Conservation (phyloP, 2,888 invertebrate genomes). For the Parnassius orleans region DNA sequence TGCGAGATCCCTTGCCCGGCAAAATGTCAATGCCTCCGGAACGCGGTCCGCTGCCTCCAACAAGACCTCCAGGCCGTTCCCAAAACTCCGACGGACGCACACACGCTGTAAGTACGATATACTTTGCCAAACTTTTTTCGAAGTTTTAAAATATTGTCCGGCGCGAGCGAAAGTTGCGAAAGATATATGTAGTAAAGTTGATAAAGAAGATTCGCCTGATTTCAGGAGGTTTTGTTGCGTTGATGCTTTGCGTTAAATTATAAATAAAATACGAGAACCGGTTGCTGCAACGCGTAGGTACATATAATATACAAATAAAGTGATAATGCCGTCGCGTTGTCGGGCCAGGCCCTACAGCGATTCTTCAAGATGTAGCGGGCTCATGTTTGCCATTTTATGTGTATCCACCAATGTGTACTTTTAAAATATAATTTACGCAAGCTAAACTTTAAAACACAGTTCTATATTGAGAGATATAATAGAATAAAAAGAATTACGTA, state of each 20-base stretch:
- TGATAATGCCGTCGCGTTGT: conserved; percentile 4
- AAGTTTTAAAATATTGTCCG: conserved; percentile 3
- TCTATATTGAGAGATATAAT: too few relatives aligned
- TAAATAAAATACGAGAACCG: conserved; percentile 8
- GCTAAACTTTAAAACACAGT: too few relatives aligned
- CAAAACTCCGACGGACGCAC: conserved; percentile 51
- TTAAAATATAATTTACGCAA: too few relatives aligned
- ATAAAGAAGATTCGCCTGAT: not conserved
- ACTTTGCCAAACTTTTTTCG: conserved; percentile 29
- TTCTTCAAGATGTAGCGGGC: not conserved
- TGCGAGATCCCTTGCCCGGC: conserved; percentile 46
- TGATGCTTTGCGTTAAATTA: conserved; percentile 10
- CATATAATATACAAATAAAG: conserved; percentile 7
- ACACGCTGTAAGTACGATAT: conserved; percentile 63
- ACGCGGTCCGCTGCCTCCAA: conserved; percentile 49
- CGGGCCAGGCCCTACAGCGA: not conserved
- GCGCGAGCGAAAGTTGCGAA: conserved; percentile 22
- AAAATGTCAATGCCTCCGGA: conserved; percentile 58
- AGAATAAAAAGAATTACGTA: too few relatives aligned
- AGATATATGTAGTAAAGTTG: conserved; percentile 5
- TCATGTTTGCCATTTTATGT: not conserved
- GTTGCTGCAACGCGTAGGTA: conserved; percentile 5
- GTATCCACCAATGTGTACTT: too few relatives aligned
- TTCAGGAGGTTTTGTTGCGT: conserved; percentile 6
- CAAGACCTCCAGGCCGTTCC: conserved; percentile 56